A percentile compares a stretch with the other conserved stretches of the same genome.
phyloP scores from a whole-genome alignment of 1,140 invertebrate genomes.

The Paracyclopina nana region DNA sequence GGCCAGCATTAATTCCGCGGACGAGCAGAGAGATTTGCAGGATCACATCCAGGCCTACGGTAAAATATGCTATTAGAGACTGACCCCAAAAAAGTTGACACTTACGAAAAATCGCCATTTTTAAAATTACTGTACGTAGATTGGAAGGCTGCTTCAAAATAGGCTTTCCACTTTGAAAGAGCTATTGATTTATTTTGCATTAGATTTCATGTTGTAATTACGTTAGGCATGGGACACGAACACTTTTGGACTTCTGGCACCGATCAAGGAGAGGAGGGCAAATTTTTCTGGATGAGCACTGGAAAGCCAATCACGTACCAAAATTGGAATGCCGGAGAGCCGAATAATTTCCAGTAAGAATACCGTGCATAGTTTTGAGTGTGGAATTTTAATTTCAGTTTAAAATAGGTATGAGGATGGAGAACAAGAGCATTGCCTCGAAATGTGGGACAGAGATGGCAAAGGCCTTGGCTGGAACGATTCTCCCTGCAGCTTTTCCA shows the following conservation, averaged over 20 bases:
- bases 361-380: no score
- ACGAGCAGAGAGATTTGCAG: slow-evolving; percentile 20
- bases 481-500: slow-evolving; percentile 74
- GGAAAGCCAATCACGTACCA: slow-evolving; percentile 67
- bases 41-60: slow-evolving; percentile 18
- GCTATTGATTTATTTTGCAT: no score
- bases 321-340: slow-evolving; percentile 59
- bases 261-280: slow-evolving; percentile 66
- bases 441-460: slow-evolving; percentile 72
- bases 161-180: no score
- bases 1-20: slow-evolving; percentile 20
- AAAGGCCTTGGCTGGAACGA: slow-evolving; percentile 82
- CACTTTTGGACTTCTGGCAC: slow-evolving; percentile 84
- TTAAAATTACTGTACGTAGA: no score
- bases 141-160: no score
- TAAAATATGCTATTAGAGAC: no score
- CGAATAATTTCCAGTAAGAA: slow-evolving; percentile 22
- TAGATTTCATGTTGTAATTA: no score
- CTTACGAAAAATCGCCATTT: no score
- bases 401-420: slow-evolving; percentile 80
- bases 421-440: slow-evolving; percentile 71
- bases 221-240: slow-evolving; percentile 55
- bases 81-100: no score
- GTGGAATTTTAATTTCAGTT: background rate
- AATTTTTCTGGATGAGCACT: slow-evolving; percentile 76